Base-by-base conservation (phyloP, 2,113 vertebrate species). In the Xerus inauris region DNA sequence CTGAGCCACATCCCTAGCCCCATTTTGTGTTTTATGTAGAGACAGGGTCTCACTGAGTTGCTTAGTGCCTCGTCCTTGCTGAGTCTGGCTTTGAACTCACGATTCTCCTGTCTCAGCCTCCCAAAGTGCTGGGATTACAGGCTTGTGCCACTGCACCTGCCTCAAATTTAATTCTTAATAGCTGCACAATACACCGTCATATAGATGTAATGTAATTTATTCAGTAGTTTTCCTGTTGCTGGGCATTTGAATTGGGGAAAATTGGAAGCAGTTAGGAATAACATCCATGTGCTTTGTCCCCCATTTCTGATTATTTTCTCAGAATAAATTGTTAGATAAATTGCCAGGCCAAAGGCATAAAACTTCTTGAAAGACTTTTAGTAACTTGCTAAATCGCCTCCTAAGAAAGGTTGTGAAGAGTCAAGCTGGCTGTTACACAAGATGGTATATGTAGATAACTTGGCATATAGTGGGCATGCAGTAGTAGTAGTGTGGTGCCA, bases 281-380 rank as follows among this genome's bases (percentile, higher is more conserved):
- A 40, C 47, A 62, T 38, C 38, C 47, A 0, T 62, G 20, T 89
- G 28, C 26, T 82, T 81, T 62, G 30, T 45, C 38, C 47, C 54
- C 16, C 3, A 35, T 79, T 97, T 84, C 47, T 73, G 13, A 73
- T 86, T 76, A 35, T 83, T 92, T 95, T 90, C 47, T 93, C n/a
- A 49, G 67, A 49, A 75, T 81, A 71, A 64, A 64, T 59, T 85
- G 28, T 94, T 86, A 72, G 22, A 22, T 93, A 51, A 89, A 76
- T 86, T 69, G 40, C 24, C 57, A 77, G 59, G 42, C 86, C 69
- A 87, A 75, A 89, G 13, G 17, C 51, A 71, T 35, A 47, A 87
- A 54, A 71, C 24, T 71, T 87, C 57, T 92, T 59, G 47, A 90
- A 92, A 83, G n/a, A 35, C 45, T 94, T 64, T 83, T 92, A 79